Evolutionary conservation across 2,797 vertebrate genomes (phyloP).

Genomic region (Leptatherina wallacei): DNA sequence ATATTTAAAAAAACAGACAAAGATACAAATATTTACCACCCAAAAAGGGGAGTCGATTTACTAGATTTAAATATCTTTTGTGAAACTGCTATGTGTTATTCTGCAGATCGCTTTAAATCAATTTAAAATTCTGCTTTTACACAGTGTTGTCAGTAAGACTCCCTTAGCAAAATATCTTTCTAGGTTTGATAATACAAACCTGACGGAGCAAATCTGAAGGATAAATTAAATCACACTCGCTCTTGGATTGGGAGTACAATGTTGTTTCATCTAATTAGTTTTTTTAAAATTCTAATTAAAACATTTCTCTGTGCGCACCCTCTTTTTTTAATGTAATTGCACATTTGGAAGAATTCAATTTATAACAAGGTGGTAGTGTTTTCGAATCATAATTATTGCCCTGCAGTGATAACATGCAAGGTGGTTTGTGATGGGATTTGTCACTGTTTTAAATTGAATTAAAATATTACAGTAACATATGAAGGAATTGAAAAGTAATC

Average conservation of each 20-base stretch:
- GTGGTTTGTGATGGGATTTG: neutral
- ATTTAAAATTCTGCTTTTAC: too few species aligned
- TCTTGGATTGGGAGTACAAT: neutral
- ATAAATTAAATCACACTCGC: neutral
- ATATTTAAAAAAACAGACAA: too few species aligned
- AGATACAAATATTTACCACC: too few species aligned
- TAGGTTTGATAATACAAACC: neutral
- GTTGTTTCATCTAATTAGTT: neutral
- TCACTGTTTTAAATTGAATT: neutral
- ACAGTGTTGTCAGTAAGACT: neutral
- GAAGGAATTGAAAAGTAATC: too few species aligned
- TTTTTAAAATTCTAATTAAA: neutral
- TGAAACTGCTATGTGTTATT: too few species aligned
- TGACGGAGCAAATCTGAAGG: neutral
- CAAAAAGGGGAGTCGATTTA: too few species aligned
- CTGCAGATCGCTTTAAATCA: too few species aligned
- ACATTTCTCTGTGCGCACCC: neutral
- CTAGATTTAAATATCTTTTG: too few species aligned
- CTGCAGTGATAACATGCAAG: neutral
- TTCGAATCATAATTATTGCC: neutral
- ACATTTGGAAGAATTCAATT: constrained; percentile 7
- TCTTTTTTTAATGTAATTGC: neutral
- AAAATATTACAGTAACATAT: neutral
- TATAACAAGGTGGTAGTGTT: neutral
- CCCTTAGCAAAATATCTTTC: neutral